phyloP scores from a whole-genome alignment of 2,113 vertebrate genomes.

The Eleginops maclovinus region DNA sequence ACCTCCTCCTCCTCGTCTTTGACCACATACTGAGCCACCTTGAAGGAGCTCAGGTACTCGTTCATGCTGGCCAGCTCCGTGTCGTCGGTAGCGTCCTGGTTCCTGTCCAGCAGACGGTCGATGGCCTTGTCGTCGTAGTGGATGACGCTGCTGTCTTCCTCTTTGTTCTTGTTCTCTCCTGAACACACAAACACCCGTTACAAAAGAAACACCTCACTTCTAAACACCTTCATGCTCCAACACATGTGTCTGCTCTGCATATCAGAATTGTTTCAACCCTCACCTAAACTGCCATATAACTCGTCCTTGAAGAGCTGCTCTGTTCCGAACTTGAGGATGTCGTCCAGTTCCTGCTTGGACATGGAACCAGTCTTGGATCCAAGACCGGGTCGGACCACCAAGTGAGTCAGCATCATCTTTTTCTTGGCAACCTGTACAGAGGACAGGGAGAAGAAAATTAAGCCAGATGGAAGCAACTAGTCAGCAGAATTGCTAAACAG shows the following conservation, averaged over 20 bases:
- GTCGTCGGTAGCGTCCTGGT: constrained; percentile 95
- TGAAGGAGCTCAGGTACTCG: constrained; percentile 97
- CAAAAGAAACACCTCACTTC: neutral
- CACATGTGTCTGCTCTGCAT: neutral
- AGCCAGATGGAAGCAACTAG: neutral
- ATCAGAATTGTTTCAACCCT: neutral
- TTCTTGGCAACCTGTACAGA: constrained; percentile 91
- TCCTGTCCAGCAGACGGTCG: constrained; percentile 92
- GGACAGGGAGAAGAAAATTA: neutral
- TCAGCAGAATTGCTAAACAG: neutral
- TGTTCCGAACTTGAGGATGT: constrained; percentile 98
- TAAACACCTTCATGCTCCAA: rapidly evolving
- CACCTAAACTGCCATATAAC: constrained; percentile 39
- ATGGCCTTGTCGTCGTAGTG: constrained; percentile 98
- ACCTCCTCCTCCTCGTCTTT: constrained; percentile 95
- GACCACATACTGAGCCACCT: constrained; percentile 98
- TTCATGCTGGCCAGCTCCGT: constrained; percentile 98
- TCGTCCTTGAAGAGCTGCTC: constrained; percentile 97
- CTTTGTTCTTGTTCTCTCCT: constrained; percentile 94
- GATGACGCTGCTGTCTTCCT: constrained; percentile 96
- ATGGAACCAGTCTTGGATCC: constrained; percentile 98
- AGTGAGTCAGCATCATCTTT: constrained; percentile 98
- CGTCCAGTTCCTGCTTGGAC: constrained; percentile 98
- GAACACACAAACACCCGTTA: neutral
- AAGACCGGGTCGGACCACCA: constrained; percentile 95